Evolutionary conservation across 2,888 invertebrate species (phyloP).

Genomic region (Erebia epiphron): DNA sequence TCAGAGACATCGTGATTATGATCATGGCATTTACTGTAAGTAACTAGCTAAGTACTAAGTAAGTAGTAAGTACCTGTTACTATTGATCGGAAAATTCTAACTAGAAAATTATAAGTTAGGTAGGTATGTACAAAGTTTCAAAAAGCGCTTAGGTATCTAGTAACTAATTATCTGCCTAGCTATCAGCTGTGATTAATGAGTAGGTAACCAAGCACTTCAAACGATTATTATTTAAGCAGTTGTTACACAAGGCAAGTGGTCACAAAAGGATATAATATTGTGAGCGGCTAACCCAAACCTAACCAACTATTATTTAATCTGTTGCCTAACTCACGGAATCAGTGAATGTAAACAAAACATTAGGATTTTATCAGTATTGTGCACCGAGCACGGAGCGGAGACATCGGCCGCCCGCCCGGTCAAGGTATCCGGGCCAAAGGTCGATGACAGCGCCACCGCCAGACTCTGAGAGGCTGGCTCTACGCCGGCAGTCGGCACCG

Average conservation of each 20-base stretch:
- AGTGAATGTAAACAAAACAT: slow-evolving; percentile 64
- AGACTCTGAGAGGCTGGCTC: slow-evolving; percentile 42
- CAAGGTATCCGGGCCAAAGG: slow-evolving; percentile 83
- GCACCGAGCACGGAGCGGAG: slow-evolving; percentile 68
- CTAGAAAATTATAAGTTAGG: background rate
- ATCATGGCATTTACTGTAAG: no score
- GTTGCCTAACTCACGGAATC: slow-evolving; percentile 20
- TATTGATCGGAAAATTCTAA: background rate
- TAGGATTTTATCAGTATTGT: slow-evolving; percentile 57
- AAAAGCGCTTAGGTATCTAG: no score
- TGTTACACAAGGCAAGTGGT: background rate
- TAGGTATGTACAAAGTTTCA: background rate
- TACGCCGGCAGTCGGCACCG: slow-evolving; percentile 14
- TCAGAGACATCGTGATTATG: no score
- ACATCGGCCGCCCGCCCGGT: slow-evolving; percentile 72
- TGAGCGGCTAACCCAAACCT: no score
- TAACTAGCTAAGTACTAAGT: background rate
- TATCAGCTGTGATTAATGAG: no score
- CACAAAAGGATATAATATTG: background rate
- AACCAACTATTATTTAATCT: no score
- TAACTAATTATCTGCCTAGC: no score
- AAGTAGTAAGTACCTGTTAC: background rate
- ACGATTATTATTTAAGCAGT: background rate
- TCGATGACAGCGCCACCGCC: slow-evolving; percentile 71
- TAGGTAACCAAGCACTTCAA: background rate